These are phyloP conservation scores for Xylota sylvarum DNA, from an alignment of 2,888 invertebrate genomes.

Conservation along the genomic window DNA sequence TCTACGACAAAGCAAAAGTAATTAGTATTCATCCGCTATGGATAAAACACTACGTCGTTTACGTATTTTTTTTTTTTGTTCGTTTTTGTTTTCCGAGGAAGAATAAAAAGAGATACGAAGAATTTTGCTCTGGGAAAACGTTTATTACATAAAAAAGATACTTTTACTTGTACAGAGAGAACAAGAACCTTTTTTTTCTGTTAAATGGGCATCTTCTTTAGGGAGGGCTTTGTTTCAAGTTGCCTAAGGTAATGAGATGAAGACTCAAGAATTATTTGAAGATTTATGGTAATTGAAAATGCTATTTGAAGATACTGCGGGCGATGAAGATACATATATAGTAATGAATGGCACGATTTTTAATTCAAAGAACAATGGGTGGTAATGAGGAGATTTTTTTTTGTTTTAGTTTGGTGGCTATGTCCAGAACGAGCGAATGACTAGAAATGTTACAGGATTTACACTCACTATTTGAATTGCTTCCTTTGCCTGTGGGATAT, in stretches of 20 bases:
- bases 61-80: not conserved
- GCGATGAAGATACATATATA: not conserved
- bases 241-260: conserved; percentile 19
- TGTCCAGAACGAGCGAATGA: too few relatives aligned
- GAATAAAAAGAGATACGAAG: conserved; percentile 22
- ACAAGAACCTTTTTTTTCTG: not conserved
- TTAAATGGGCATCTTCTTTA: not conserved
- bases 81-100: conserved; percentile 16
- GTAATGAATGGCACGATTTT: conserved; percentile 1
- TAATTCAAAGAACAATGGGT: conserved; percentile 2
- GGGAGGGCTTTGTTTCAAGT: conserved; percentile 3
- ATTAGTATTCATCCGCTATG: conserved; percentile 58
- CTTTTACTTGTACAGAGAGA: not conserved
- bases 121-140: conserved; percentile 20
- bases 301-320: conserved; percentile 24
- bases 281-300: conserved; percentile 47
- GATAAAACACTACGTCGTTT: not conserved
- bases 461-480: not conserved
- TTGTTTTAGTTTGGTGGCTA: too few relatives aligned
- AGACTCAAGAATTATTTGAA: conserved; percentile 13
- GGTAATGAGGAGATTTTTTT: not conserved
- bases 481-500: not conserved
- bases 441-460: not conserved
- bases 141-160: conserved; percentile 37
- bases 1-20: conserved; percentile 48